Evolutionary conservation across 2,113 vertebrate genomes (phyloP).

Genomic region (Crypturellus undulatus): DNA sequence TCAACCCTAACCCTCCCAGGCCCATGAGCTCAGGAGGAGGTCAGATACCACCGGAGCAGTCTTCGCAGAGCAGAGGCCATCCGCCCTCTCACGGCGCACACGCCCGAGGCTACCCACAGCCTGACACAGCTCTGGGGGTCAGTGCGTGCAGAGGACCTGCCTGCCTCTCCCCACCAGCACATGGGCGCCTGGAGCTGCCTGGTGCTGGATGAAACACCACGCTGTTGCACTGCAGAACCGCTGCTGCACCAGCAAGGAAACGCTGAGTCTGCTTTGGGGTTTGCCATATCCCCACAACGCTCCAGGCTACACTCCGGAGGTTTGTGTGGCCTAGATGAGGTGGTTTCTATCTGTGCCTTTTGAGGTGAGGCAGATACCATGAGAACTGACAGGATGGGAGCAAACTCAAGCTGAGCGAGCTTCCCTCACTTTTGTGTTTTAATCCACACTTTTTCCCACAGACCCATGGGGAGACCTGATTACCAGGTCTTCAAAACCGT

Average conservation of each 20-base stretch:
- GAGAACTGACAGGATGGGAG: not conserved
- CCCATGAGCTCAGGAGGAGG: not conserved
- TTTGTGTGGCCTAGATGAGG: not conserved
- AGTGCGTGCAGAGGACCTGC: not conserved
- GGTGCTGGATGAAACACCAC: not conserved
- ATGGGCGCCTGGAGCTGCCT: not conserved
- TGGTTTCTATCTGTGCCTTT: fast-evolving
- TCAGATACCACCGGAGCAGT: not conserved
- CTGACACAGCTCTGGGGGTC: too few species aligned
- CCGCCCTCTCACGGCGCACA: not conserved
- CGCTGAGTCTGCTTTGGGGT: not conserved
- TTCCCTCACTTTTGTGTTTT: not conserved
- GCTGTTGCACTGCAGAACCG: not conserved
- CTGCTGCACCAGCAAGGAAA: not conserved
- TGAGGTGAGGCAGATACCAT: not conserved
- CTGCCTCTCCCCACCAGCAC: not conserved
- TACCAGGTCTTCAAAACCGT: not conserved
- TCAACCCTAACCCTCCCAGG: not conserved
- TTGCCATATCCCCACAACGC: fast-evolving
- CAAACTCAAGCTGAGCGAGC: not conserved
- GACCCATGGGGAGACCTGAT: not conserved
- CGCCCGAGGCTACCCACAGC: not conserved
- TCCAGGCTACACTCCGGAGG: fast-evolving
- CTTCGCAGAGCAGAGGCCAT: not conserved
- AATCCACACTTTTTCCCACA: not conserved